Conservation (phyloP, 2,797 vertebrate genomes). For the Acrossocheilus wenchowensis region DNA sequence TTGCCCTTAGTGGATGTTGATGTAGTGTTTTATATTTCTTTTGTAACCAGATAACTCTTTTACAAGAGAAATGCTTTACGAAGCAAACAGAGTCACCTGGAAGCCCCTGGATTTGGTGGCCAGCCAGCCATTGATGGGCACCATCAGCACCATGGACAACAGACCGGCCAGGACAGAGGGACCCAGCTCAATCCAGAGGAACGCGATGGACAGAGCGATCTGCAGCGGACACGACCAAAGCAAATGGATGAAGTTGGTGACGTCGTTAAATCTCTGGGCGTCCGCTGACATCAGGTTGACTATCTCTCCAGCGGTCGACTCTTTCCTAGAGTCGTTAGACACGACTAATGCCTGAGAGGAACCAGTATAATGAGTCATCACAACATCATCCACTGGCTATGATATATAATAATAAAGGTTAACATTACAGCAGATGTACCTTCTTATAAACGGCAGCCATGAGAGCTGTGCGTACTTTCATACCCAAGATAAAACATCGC, state of each 20-base stretch:
- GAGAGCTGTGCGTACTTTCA: constrained; percentile 85
- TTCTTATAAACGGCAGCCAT: constrained; percentile 92
- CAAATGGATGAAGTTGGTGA: constrained; percentile 86
- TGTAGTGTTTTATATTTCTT: neutral
- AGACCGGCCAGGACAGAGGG: constrained; percentile 89
- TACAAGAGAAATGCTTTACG: neutral
- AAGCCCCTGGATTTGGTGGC: constrained; percentile 79
- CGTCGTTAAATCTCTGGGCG: constrained; percentile 93
- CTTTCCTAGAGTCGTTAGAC: constrained; percentile 86
- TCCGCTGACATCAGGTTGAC: constrained; percentile 97
- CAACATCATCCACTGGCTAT: neutral
- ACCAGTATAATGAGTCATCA: neutral
- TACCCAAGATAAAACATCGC: constrained; percentile 87
- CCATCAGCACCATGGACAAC: constrained; percentile 85
- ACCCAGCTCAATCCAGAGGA: constrained; percentile 92
- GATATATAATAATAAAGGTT: neutral
- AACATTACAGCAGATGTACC: constrained; percentile 73
- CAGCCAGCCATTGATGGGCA: constrained; percentile 87
- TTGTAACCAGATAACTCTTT: neutral
- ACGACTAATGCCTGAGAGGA: constrained; percentile 83
- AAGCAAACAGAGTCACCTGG: constrained; percentile 80
- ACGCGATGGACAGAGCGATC: constrained; percentile 83
- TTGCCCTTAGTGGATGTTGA: neutral
- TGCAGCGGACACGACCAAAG: constrained; percentile 93
- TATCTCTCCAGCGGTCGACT: constrained; percentile 91